A percentile compares a stretch with the other conserved stretches of the same genome.
Evolutionary conservation across 2,113 vertebrate genomes (phyloP).

Genomic region (Datnioides undecimradiatus): DNA sequence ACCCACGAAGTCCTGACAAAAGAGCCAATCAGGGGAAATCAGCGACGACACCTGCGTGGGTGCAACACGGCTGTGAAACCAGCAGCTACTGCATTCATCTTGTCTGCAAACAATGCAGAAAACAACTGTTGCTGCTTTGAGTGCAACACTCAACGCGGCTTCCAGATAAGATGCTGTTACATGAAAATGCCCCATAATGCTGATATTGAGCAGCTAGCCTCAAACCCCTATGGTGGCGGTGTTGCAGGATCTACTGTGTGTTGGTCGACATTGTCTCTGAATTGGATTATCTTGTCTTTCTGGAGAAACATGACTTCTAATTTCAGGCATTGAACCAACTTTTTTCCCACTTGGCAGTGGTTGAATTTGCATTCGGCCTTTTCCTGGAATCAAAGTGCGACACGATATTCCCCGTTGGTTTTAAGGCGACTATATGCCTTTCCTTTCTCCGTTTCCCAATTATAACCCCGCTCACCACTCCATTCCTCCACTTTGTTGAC

Average conservation of each 20-base stretch:
- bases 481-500: conserved; percentile 14
- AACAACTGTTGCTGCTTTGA: too few relatives aligned
- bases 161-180: not conserved
- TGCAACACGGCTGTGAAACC: not conserved
- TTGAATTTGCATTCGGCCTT: not conserved
- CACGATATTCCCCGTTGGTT: not conserved
- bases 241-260: not conserved
- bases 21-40: not conserved
- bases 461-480: conserved; percentile 24
- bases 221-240: not conserved
- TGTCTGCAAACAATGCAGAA: not conserved
- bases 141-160: not conserved
- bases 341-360: too few relatives aligned
- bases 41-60: not conserved
- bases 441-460: conserved; percentile 10
- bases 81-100: not conserved
- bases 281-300: not conserved
- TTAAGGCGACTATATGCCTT: not conserved
- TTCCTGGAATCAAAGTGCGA: not conserved
- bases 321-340: not conserved
- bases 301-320: not conserved
- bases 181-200: not conserved
- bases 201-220: not conserved
- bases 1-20: not conserved
- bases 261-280: not conserved